phyloP scores from a whole-genome alignment of 2,797 vertebrate species.

The Euphonia xanthogaster region DNA sequence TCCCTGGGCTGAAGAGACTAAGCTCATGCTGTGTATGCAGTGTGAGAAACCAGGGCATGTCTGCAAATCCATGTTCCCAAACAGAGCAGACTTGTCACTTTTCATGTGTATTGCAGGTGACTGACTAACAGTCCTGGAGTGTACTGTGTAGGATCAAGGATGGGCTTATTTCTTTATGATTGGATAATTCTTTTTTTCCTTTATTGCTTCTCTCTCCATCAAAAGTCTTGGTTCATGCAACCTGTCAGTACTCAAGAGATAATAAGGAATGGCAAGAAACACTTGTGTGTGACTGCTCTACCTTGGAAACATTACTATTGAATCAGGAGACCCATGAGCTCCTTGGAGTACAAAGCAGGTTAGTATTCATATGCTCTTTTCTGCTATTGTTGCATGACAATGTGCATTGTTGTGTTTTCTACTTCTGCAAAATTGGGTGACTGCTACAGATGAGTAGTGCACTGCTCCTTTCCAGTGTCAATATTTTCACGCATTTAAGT shows the following conservation, averaged over 20 bases:
- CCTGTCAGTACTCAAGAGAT: background rate
- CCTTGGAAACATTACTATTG: background rate
- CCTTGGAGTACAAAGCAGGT: background rate
- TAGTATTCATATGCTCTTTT: background rate
- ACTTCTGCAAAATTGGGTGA: background rate
- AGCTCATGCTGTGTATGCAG: background rate
- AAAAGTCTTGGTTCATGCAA: background rate
- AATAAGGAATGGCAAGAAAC: background rate
- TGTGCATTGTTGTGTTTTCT: background rate
- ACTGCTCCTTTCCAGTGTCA: background rate
- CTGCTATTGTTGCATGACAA: background rate
- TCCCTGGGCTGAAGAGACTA: background rate
- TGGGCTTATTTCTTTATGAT: background rate
- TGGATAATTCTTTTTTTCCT: background rate
- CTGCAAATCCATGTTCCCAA: background rate
- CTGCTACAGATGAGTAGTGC: background rate
- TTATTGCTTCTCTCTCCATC: fast-evolving
- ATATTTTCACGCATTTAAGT: background rate
- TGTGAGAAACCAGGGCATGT: background rate
- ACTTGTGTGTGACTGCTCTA: background rate
- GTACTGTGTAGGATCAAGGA: background rate
- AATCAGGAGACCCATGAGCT: background rate
- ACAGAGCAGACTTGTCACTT: background rate
- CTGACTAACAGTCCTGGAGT: background rate
- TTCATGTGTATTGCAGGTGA: background rate